phyloP scores from a whole-genome alignment of 2,888 invertebrate genomes.

The Machimus atricapillus region DNA sequence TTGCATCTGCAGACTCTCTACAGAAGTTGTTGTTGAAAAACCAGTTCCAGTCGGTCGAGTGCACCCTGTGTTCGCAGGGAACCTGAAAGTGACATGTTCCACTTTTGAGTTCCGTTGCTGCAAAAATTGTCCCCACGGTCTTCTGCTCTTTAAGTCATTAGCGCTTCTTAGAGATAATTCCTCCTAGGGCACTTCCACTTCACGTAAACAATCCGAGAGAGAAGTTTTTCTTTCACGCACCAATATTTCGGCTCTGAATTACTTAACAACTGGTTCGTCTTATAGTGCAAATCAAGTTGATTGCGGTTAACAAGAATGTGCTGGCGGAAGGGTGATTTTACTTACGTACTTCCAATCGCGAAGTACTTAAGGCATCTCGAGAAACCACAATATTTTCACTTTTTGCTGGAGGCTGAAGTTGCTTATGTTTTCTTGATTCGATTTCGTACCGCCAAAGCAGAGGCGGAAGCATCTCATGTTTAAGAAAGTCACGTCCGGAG shows the following conservation, averaged over 20 bases:
- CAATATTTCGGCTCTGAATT: background rate
- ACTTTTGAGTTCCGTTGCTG: constrained; percentile 37
- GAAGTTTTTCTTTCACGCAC: background rate
- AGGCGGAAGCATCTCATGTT: background rate
- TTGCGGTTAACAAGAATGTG: background rate
- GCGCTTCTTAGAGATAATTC: background rate
- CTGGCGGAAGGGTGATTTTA: background rate
- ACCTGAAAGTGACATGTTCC: constrained; percentile 25
- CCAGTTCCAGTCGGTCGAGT: background rate
- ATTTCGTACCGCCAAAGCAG: background rate
- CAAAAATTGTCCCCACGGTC: background rate
- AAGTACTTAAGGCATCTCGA: background rate
- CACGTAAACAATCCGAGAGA: background rate
- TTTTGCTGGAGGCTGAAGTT: background rate
- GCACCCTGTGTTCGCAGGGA: background rate
- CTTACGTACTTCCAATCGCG: background rate
- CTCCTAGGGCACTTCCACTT: background rate
- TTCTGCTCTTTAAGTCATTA: background rate
- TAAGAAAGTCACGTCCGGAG: background rate
- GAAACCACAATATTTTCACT: background rate
- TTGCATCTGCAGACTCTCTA: background rate
- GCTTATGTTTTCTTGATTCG: background rate
- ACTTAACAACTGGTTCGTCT: background rate
- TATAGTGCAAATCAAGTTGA: background rate
- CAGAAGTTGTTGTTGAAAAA: background rate